Evolutionary conservation across 2,797 vertebrate species (phyloP).

Genomic region (Eulemur albifrons): DNA sequence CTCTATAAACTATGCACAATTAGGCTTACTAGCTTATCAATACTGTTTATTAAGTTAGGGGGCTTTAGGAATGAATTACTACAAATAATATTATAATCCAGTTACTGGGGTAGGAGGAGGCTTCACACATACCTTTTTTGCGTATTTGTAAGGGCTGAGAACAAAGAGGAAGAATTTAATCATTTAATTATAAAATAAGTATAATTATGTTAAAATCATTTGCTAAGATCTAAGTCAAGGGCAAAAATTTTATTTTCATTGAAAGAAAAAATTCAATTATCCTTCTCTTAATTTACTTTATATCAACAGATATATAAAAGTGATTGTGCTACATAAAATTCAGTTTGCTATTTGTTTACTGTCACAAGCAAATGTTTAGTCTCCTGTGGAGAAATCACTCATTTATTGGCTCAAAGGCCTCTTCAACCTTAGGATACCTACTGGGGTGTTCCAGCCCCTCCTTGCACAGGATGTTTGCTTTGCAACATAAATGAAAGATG

Average conservation of each 20-base stretch:
- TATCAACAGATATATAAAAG: constrained; percentile 2
- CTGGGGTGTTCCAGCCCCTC: neutral
- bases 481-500: constrained; percentile 42
- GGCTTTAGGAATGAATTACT: constrained; percentile 13
- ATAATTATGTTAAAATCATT: constrained; percentile 29
- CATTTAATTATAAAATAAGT: neutral
- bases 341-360: constrained; percentile 20
- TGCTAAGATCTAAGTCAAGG: neutral
- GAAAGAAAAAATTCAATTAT: neutral
- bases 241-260: constrained; percentile 9
- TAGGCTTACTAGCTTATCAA: constrained; percentile 10
- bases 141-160: neutral
- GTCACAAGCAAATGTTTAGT: constrained; percentile 12
- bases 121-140: neutral
- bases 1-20: neutral
- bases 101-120: neutral
- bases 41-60: constrained; percentile 24
- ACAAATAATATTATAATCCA: neutral
- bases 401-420: constrained; percentile 15
- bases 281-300: neutral
- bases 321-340: neutral
- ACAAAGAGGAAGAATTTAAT: neutral
- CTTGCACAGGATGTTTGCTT: neutral
- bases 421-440: neutral
- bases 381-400: constrained; percentile 12